Evolutionary conservation across 2,888 invertebrate genomes (phyloP).

Genomic region (Apoderus coryli): DNA sequence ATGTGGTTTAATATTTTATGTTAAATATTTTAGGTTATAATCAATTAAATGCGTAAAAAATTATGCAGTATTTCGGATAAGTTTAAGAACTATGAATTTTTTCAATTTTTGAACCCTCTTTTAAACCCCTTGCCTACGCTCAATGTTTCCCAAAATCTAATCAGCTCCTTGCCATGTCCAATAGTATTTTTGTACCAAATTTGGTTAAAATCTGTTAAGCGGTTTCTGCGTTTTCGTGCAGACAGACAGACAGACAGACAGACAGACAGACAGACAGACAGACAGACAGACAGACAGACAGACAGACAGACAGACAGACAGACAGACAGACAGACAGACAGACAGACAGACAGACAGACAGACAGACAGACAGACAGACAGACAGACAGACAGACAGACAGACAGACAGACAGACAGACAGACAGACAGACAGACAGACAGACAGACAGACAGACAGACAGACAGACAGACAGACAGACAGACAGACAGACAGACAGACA

Average conservation of each 20-base stretch:
- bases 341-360: background rate
- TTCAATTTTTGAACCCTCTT: too few species aligned
- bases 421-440: background rate
- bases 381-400: background rate
- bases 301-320: constrained; percentile 2
- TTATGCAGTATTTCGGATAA: too few species aligned
- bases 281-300: constrained; percentile 2
- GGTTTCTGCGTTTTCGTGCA: too few species aligned
- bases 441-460: constrained; percentile 1
- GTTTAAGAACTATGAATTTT: too few species aligned
- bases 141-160: too few species aligned
- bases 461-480: constrained; percentile 4
- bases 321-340: constrained; percentile 2
- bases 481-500: constrained; percentile 5
- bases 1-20: too few species aligned
- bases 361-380: background rate
- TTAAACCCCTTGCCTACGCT: too few species aligned
- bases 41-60: too few species aligned
- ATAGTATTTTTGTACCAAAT: too few species aligned
- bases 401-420: background rate
- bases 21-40: too few species aligned
- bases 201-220: too few species aligned
- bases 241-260: constrained; percentile 1
- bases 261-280: constrained; percentile 2
- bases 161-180: too few species aligned